Base-by-base conservation (phyloP, 1,140 invertebrate species). In the Drosophila pachea region DNA sequence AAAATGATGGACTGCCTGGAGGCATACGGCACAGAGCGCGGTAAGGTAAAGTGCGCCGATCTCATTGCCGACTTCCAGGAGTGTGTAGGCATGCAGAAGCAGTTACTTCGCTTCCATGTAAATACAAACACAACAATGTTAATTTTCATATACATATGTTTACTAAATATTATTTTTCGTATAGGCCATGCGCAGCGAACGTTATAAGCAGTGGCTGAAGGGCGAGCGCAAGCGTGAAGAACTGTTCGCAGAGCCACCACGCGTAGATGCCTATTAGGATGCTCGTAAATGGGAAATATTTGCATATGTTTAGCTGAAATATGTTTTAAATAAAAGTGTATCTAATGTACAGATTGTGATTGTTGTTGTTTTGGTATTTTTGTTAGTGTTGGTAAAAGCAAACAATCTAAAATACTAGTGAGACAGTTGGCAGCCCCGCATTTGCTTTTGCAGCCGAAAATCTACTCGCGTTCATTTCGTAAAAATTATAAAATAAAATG, bases 1-100 rank as follows among this genome's bases (percentile, higher is more conserved):
- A 90, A 91, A 12, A 91, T 92, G 55, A 92, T 94, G 83, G 92
- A 95, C 60, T 95, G 95, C 82, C 70, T 94, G 7, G 94, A 95
- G 84, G 94, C 94, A 2, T 95, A 95, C 75, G 94, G 94, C 5
- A 66, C 92, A 8, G 91, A 92, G 9, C 89, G 90, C 36, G 92
- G 91, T 0, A 70, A 90, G 48, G 69, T 81, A 8, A 91, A 93
- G 71, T 95, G 95, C 76, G 54, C 88, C 5, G 77, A 91, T 54
- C 88, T 93, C 4, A 90, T 94, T 14, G 90, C 90, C 0, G 94
- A 95, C 86, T 93, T 93, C 58, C 86, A 90, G 64, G 94, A 95
- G 89, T 95, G 94, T 74, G 76, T 91, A 5, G 89, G 87, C 2
- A 88, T 89, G 62, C 87, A 70, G 0, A 94, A 94, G 77, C 93